These are phyloP conservation scores for Murina feae DNA, from an alignment of 2,113 vertebrate species.

Conservation along the genomic window DNA sequence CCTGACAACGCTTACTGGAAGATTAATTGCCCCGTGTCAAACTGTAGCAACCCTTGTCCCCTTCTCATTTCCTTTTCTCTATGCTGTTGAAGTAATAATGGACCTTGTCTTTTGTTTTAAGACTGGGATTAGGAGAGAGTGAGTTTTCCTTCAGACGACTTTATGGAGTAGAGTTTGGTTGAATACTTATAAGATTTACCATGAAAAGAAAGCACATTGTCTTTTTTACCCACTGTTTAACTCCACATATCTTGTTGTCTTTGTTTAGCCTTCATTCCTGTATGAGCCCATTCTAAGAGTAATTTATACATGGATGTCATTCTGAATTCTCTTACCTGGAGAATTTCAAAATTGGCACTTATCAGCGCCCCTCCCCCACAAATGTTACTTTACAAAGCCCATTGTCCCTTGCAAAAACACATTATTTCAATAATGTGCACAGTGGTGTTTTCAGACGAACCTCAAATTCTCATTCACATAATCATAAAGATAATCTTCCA, in stretches of 20 bases:
- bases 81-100: conserved; percentile 97
- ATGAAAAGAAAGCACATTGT: conserved; percentile 81
- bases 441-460: conserved; percentile 39
- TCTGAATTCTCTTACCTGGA: conserved; percentile 78
- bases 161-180: conserved; percentile 84
- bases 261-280: conserved; percentile 67
- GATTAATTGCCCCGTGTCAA: conserved; percentile 99
- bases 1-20: conserved; percentile 99
- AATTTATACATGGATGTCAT: conserved; percentile 62
- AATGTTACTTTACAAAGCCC: conserved; percentile 60
- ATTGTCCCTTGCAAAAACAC: conserved; percentile 69
- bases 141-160: conserved; percentile 86
- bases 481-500: conserved; percentile 53
- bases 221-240: conserved; percentile 79
- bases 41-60: conserved; percentile 98
- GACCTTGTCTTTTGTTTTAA: conserved; percentile 98
- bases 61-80: conserved; percentile 99
- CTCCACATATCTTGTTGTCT: conserved; percentile 72
- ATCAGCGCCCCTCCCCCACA: neutral
- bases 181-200: conserved; percentile 85
- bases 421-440: conserved; percentile 53
- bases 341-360: conserved; percentile 69
- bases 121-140: conserved; percentile 92
- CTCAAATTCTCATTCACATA: conserved; percentile 30
- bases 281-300: conserved; percentile 50